Conservation (phyloP, 1,140 invertebrate species). For the Globodera rostochiensis region DNA sequence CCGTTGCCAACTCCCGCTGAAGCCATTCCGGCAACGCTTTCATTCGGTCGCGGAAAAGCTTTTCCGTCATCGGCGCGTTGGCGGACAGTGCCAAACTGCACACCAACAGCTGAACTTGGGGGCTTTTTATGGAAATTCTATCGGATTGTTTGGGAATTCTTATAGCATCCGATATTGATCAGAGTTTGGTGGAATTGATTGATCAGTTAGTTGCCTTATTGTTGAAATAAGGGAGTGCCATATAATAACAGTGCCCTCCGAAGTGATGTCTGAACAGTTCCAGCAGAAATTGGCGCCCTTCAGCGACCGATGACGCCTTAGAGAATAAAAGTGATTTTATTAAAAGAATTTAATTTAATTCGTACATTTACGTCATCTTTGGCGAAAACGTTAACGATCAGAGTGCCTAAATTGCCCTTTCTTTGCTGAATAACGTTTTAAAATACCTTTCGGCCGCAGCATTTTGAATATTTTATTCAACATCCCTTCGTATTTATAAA, state of each 20-base stretch:
- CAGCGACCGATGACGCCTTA: not conserved
- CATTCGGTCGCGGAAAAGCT: not conserved
- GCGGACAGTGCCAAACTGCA: constrained; percentile 8
- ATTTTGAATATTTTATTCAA: constrained; percentile 17
- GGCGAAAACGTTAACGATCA: constrained; percentile 7
- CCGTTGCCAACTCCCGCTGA: not conserved
- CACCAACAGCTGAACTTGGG: not conserved
- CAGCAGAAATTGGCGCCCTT: constrained; percentile 14
- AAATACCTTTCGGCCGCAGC: constrained; percentile 12
- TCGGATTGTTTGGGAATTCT: not conserved
- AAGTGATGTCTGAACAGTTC: constrained; percentile 22
- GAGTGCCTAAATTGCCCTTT: not conserved
- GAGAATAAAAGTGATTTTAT: not conserved
- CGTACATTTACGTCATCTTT: not conserved
- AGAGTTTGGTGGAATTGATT: no score
- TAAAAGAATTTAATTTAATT: no score
- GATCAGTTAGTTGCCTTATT: constrained; percentile 12
- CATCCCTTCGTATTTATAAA: not conserved
- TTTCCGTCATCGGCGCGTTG: not conserved
- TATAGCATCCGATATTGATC: no score
- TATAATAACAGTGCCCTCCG: constrained; percentile 22
- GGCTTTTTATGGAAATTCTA: not conserved
- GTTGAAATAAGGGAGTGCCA: no score
- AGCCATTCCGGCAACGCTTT: not conserved
- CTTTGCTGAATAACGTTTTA: no score